Base-by-base conservation (phyloP, 1,140 invertebrate species). In the Brachionus asplanchnoidis region DNA sequence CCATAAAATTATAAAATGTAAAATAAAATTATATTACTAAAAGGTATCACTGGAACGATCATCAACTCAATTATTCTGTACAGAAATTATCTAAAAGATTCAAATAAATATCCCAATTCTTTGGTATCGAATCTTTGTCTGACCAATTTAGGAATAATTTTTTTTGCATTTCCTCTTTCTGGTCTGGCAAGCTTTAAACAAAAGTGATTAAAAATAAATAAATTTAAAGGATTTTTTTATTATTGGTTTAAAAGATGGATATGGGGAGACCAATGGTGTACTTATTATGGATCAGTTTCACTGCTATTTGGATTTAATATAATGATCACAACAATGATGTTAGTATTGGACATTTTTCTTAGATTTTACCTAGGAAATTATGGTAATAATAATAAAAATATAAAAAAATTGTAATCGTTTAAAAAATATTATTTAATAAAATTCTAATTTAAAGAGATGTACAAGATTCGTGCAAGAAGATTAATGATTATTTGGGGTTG, bases 111-210 rank as follows among this genome's bases (percentile, higher is more conserved):
- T 11, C 68, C 68, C 0, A 82, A 82, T 36, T 44, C 79, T 2
- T 68, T 82, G 23, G 53, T 82, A 3, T 32, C 42, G 8, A 82
- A 82, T 46, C 40, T 82, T 26, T 42, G 36, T 20, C 9, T 82
- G 17, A 65, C 79, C 14, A 82, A 82, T 65, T 65, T 82, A 40
- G 79, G 79, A 42, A 82, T 82, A 20, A 82, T 82, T 12, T 68
- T 82, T 40, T 68, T 82, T 60, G 79, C 79, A 65, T 82, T 82
- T 82, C 79, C 79, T 20, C 42, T 82, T 36, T 65, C 79, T 65
- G 53, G 50, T 26, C 9, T 60, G 20, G 79, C 79, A 11, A 82
- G 79, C 12, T 82, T 82, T 82, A 68, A 65, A 65, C 53, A 23
- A 60, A 12, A 82, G 53, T 80, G 42, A 80, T 23, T 17, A 42